These are phyloP conservation scores for Pangasius larnaudii DNA, from an alignment of 2,797 vertebrate genomes.

Conservation along the genomic window DNA sequence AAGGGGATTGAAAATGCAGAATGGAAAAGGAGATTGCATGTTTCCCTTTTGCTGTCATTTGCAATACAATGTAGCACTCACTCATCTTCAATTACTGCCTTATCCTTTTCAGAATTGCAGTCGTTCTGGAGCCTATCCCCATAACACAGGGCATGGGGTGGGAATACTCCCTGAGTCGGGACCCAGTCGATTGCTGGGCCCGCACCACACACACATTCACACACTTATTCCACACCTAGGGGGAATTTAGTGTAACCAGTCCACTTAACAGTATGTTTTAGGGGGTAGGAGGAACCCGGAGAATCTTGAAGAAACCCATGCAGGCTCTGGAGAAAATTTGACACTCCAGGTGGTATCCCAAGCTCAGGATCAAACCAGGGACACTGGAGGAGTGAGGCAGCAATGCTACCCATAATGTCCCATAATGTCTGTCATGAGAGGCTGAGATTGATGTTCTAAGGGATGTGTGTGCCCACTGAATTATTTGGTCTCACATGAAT, in stretches of 20 bases:
- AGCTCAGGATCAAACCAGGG: neutral
- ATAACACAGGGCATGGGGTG: neutral
- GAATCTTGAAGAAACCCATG: neutral
- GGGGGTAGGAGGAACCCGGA: neutral
- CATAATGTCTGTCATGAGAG: neutral
- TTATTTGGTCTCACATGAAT: neutral
- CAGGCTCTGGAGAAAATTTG: neutral
- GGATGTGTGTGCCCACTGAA: neutral
- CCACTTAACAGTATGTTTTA: neutral
- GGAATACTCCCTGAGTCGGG: neutral
- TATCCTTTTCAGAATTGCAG: neutral
- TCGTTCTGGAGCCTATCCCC: neutral
- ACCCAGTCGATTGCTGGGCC: neutral
- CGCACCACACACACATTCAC: neutral
- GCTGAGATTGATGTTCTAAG: neutral
- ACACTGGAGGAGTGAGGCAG: neutral
- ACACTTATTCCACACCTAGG: neutral
- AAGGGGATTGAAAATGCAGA: constrained; percentile 8
- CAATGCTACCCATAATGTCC: neutral
- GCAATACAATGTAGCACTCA: constrained; percentile 8
- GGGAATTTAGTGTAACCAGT: neutral
- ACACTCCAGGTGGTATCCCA: neutral
- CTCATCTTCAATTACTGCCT: constrained; percentile 5
- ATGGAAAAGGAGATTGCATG: constrained; percentile 7
- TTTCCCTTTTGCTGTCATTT: constrained; percentile 13